A percentile compares a stretch with the other conserved stretches of the same genome.
Conservation (phyloP, 2,797 vertebrate genomes). For the Helostoma temminkii region DNA sequence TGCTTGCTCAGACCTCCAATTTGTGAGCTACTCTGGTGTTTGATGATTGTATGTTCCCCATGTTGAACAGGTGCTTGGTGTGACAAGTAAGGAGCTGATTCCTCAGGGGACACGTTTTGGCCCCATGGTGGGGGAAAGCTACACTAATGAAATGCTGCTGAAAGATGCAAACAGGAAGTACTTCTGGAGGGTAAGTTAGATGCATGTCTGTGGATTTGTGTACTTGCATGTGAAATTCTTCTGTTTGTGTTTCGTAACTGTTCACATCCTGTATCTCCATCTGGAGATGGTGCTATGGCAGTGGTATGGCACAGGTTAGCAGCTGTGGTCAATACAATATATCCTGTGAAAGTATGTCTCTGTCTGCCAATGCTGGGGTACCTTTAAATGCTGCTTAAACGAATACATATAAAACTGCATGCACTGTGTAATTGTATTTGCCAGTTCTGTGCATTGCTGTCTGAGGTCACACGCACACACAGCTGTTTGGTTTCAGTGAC, state of each 20-base stretch:
- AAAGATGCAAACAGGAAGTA: constrained; percentile 92
- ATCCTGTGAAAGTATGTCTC: constrained; percentile 66
- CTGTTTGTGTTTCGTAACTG: constrained; percentile 52
- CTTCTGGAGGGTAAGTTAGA: constrained; percentile 92
- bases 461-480: constrained; percentile 66
- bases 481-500: constrained; percentile 83
- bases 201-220: constrained; percentile 18
- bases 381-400: constrained; percentile 27
- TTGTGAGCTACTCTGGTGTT: constrained; percentile 38
- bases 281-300: constrained; percentile 33
- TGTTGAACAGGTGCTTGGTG: constrained; percentile 87
- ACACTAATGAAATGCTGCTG: constrained; percentile 88
- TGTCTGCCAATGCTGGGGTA: constrained; percentile 4
- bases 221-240: constrained; percentile 23
- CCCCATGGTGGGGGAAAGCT: constrained; percentile 91
- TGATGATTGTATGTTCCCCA: constrained; percentile 34
- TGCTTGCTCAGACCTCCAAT: constrained; percentile 20
- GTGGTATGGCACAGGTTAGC: constrained; percentile 48
- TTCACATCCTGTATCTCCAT: constrained; percentile 81
- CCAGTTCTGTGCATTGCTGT: constrained; percentile 19
- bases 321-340: constrained; percentile 64
- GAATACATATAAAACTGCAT: constrained; percentile 28
- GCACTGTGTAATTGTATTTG: constrained; percentile 11
- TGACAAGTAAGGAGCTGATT: constrained; percentile 92
- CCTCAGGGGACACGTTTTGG: constrained; percentile 94